phyloP scores from a whole-genome alignment of 2,113 vertebrate species.

The Astur gentilis region DNA sequence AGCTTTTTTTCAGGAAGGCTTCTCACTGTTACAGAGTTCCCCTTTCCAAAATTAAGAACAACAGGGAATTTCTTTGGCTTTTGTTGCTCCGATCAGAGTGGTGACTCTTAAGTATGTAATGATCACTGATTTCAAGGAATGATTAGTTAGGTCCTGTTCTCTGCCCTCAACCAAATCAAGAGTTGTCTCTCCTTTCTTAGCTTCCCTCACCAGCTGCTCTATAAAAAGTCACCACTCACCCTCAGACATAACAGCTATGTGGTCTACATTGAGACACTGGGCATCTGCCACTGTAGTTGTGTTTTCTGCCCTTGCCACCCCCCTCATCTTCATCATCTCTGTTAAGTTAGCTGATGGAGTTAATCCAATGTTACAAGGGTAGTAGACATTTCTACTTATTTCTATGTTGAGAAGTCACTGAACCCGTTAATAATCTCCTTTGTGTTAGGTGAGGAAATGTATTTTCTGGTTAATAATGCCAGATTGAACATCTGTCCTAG shows the following conservation, averaged over 20 bases:
- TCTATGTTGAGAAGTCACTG: not conserved
- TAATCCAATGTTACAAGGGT: not conserved
- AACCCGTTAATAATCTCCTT: not conserved
- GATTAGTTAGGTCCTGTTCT: not conserved
- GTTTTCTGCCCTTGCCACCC: not conserved
- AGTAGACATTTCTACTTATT: not conserved
- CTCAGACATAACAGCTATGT: not conserved
- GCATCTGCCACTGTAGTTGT: not conserved
- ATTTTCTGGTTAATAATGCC: not conserved
- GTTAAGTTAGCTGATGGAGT: not conserved
- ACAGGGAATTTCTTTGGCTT: not conserved
- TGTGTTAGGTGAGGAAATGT: not conserved
- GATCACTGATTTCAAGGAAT: not conserved
- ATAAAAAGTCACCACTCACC: not conserved
- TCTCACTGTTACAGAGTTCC: not conserved
- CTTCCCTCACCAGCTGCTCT: not conserved
- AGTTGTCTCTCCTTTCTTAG: not conserved
- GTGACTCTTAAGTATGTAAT: not conserved
- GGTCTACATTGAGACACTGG: rapidly evolving
- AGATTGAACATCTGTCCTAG: not conserved
- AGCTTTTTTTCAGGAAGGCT: not conserved
- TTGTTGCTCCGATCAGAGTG: not conserved
- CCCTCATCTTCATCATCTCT: not conserved
- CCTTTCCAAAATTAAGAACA: not conserved
- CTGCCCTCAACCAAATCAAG: not conserved